Base-by-base conservation (phyloP, 2,113 vertebrate species). In the Abramis brama region DNA sequence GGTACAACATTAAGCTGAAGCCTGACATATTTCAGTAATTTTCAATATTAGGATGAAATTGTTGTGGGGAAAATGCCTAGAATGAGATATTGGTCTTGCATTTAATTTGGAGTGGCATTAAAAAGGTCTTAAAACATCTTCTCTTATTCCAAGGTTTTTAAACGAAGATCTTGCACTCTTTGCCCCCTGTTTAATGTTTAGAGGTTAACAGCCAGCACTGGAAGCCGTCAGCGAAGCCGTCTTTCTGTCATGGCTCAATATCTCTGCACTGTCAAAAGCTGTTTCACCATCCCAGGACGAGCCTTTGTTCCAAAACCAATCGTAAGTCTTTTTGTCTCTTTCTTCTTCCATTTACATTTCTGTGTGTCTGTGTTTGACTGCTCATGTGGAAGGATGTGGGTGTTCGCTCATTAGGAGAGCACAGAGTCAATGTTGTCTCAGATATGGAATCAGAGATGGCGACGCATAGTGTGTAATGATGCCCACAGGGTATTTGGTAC, bases 221-320 rank as follows among this genome's bases (percentile, higher is more conserved):
- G 95, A 83, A 94, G 94, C 91, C 95, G 71, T 19, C 97, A 98
- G 79, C 95, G 97, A 43, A 97, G 98, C 86, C 96, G 98, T 25
- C 94, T 99, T 64, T 99, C 98, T 45, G 7, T 99, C 79, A 98
- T 99, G 97, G 93, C 97, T 68, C 98, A 99, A 93, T 95, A 97
- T 90, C 96, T 99, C 86, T 98, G 97, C 90, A 91, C 79, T 0
- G 97, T 99, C 36, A 92, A 91, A 71, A 95, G 91, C 88, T 82
- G 96, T 91, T 97, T 99, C 43, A 89, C 95, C 39, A 98, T 99
- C 92, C 96, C 98, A 0, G 98, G 98, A 27, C 91, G 91, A 82
- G 98, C 98, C 59, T 99, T 99, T 64, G 88, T 98, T 87, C 98
- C 98, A 84, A 97, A 98, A 86, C 98, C 98, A 70, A 75, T 97